A percentile compares a stretch with the other conserved stretches of the same genome.
phyloP scores from a whole-genome alignment of 2,888 invertebrate genomes.

The Melinaea menophilus region DNA sequence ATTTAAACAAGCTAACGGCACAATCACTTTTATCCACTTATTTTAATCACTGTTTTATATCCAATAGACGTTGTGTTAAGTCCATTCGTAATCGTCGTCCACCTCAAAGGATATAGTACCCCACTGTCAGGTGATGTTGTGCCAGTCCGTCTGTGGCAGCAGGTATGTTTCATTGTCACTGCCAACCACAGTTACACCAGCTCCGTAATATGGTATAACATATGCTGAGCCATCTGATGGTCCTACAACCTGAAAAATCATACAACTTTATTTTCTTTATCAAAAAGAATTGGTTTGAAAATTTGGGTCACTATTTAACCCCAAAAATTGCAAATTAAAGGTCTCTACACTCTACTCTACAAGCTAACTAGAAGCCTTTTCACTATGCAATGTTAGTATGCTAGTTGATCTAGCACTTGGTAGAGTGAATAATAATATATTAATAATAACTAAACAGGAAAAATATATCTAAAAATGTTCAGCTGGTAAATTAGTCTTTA shows the following conservation, averaged over 20 bases:
- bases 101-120: conserved; percentile 69
- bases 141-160: conserved; percentile 89
- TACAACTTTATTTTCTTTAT: neutral
- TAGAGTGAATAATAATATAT: too few relatives aligned
- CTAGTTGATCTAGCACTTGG: too few relatives aligned
- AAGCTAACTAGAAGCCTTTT: too few relatives aligned
- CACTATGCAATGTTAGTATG: too few relatives aligned
- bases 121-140: conserved; percentile 77
- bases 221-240: conserved; percentile 97
- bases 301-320: too few relatives aligned
- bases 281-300: too few relatives aligned
- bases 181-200: conserved; percentile 86
- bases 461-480: too few relatives aligned
- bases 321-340: too few relatives aligned
- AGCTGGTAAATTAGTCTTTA: neutral
- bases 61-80: conserved; percentile 42
- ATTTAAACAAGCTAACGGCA: too few relatives aligned
- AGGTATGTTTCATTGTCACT: conserved; percentile 92
- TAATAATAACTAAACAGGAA: too few relatives aligned
- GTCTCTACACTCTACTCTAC: too few relatives aligned
- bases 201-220: conserved; percentile 95
- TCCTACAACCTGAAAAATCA: conserved; percentile 82
- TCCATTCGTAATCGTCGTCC: conserved; percentile 74
- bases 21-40: neutral
- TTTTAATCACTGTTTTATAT: conserved; percentile 3